Conservation (phyloP, 2,888 invertebrate species). For the Mesorhabditis sp. region DNA sequence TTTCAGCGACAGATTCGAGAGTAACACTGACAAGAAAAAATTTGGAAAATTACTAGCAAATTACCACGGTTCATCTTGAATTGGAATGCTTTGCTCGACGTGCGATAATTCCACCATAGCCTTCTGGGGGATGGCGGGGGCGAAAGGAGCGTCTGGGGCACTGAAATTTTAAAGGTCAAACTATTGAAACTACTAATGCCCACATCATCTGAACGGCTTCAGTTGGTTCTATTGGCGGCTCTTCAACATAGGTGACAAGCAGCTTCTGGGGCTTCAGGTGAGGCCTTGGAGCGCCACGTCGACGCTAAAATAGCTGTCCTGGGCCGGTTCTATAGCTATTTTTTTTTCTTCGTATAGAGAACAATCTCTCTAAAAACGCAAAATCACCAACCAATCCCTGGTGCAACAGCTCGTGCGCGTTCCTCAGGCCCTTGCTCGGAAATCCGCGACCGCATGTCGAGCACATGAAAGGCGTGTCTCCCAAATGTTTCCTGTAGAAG, state of each 20-base stretch:
- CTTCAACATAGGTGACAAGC: constrained; percentile 2
- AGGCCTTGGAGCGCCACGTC: constrained; percentile 36
- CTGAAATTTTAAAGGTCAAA: too few species aligned
- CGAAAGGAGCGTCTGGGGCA: too few species aligned
- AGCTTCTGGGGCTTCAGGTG: constrained; percentile 35
- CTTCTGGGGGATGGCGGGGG: too few species aligned
- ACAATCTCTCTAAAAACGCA: neutral
- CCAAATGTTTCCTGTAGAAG: constrained; percentile 25
- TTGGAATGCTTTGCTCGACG: too few species aligned
- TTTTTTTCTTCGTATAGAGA: neutral
- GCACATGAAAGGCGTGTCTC: constrained; percentile 38
- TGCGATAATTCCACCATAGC: too few species aligned
- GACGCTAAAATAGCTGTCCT: constrained; percentile 19
- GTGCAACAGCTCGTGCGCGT: constrained; percentile 42
- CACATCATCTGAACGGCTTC: too few species aligned
- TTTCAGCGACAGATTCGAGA: too few species aligned
- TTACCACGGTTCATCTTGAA: too few species aligned
- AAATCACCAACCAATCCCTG: constrained; percentile 24
- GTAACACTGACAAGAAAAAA: too few species aligned
- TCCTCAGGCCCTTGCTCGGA: constrained; percentile 34
- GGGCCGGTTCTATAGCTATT: neutral
- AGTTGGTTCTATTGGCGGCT: too few species aligned
- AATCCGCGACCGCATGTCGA: constrained; percentile 37
- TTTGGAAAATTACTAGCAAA: too few species aligned
- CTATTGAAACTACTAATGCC: too few species aligned